Conservation (phyloP, 2,888 invertebrate genomes). For the Volucella zonaria region DNA sequence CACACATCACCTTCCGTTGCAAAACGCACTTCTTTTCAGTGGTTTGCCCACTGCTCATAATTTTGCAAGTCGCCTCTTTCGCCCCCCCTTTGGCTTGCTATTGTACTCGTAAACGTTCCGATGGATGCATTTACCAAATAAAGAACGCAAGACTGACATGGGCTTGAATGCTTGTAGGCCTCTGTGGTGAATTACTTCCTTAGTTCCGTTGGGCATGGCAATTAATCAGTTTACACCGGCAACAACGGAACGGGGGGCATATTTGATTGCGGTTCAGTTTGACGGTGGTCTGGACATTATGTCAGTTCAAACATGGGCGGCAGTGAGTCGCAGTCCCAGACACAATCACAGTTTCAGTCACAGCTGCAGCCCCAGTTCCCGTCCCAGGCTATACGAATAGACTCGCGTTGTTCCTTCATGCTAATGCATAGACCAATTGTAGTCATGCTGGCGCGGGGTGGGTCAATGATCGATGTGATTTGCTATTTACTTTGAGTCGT, state of each 20-base stretch:
- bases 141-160: constrained; percentile 30
- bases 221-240: constrained; percentile 61
- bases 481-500: constrained; percentile 48
- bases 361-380: background rate
- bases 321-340: background rate
- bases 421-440: constrained; percentile 16
- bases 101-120: background rate
- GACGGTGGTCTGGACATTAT: constrained; percentile 21
- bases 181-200: constrained; percentile 47
- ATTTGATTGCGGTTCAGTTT: constrained; percentile 51
- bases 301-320: constrained; percentile 23
- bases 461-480: constrained; percentile 66
- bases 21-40: constrained; percentile 47
- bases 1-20: constrained; percentile 53
- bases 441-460: background rate
- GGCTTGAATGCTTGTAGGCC: constrained; percentile 1
- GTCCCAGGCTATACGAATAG: constrained; percentile 19
- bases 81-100: background rate
- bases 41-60: background rate
- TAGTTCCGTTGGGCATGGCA: constrained; percentile 31
- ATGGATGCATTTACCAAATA: constrained; percentile 8
- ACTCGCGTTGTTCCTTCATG: constrained; percentile 49
- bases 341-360: too few species aligned
- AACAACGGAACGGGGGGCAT: background rate
- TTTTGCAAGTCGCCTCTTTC: constrained; percentile 10